Evolutionary conservation across 2,113 vertebrate species (phyloP).

Genomic region (Cygnus atratus): DNA sequence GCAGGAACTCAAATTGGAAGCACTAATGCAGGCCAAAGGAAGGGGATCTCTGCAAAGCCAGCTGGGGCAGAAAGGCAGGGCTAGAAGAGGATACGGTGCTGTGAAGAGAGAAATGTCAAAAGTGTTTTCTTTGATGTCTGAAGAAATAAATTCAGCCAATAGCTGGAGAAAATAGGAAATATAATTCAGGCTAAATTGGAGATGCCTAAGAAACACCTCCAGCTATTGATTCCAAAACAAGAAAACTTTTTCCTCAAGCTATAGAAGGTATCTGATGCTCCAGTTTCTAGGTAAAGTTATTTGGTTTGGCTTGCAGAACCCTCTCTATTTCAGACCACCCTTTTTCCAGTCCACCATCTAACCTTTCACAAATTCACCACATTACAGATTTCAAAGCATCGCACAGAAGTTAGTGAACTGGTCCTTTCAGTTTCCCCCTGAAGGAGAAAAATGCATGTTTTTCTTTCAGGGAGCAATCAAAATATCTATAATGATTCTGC

Average conservation of each 20-base stretch:
- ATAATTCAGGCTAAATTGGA: neutral
- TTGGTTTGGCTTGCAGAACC: neutral
- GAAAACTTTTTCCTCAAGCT: neutral
- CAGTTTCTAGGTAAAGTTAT: neutral
- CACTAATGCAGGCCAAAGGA: neutral
- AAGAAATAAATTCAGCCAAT: neutral
- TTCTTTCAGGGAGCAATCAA: neutral
- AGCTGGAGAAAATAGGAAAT: neutral
- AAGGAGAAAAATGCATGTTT: neutral
- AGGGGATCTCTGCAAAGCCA: neutral
- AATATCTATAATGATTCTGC: neutral
- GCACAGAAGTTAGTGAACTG: neutral
- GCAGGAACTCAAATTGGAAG: neutral
- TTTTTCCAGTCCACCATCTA: neutral
- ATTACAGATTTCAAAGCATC: neutral
- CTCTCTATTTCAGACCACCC: neutral
- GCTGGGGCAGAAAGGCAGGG: neutral
- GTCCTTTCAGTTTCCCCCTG: neutral
- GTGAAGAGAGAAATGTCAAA: neutral
- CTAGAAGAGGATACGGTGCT: neutral
- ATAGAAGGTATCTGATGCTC: neutral
- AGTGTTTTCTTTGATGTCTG: neutral
- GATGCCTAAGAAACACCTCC: neutral
- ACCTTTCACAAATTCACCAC: neutral
- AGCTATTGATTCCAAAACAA: neutral